A percentile compares a stretch with the other conserved stretches of the same genome.
Conservation (phyloP, 2,888 invertebrate species). For the Griposia aprilina region DNA sequence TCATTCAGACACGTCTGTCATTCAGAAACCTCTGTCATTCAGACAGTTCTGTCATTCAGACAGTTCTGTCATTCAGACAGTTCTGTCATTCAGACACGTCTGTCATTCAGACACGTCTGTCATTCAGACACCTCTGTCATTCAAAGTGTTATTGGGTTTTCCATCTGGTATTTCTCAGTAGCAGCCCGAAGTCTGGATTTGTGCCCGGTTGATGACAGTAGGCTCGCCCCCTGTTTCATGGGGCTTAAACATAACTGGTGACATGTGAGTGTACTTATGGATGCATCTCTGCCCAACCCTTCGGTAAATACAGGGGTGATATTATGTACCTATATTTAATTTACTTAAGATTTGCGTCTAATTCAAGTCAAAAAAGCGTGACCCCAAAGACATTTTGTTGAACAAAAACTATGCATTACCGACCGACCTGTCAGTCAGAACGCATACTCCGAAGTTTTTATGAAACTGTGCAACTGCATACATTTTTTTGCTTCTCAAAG, state of each 20-base stretch:
- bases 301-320: background rate
- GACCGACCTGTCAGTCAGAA: slow-evolving; percentile 49
- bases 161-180: background rate
- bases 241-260: background rate
- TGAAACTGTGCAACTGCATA: slow-evolving; percentile 60
- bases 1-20: slow-evolving; percentile 18
- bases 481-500: slow-evolving; percentile 51
- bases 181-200: background rate
- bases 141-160: background rate
- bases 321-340: background rate
- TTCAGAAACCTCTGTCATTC: background rate
- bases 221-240: background rate
- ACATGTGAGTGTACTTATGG: background rate
- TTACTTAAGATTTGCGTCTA: background rate
- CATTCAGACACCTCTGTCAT: no score
- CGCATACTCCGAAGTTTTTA: slow-evolving; percentile 60
- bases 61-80: no score
- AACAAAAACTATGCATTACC: slow-evolving; percentile 54
- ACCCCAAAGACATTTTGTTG: slow-evolving; percentile 17
- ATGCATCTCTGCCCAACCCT: background rate
- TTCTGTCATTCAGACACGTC: no score
- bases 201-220: background rate
- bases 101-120: no score
- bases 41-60: no score
- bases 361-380: slow-evolving; percentile 17